Evolutionary conservation across 2,797 vertebrate species (phyloP).

Genomic region (Picus viridis): DNA sequence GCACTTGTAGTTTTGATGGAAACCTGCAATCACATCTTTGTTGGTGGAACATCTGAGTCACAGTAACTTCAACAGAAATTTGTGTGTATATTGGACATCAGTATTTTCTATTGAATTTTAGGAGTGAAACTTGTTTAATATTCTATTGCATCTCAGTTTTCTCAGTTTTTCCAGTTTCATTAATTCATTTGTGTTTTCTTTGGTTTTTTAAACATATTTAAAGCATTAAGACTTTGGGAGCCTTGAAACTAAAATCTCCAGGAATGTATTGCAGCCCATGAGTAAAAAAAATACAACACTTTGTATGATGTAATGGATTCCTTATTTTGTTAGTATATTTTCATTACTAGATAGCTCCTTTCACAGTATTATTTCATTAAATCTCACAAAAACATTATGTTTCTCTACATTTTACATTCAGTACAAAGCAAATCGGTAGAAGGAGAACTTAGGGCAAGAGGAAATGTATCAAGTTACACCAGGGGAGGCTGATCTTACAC

Average conservation of each 20-base stretch:
- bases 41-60: not conserved
- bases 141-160: not conserved
- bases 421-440: not conserved
- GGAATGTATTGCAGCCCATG: not conserved
- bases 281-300: not conserved
- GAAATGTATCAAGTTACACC: too few species aligned
- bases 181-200: not conserved
- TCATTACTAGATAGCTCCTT: not conserved
- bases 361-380: not conserved
- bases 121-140: not conserved
- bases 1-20: not conserved
- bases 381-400: not conserved
- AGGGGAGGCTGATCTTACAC: too few species aligned
- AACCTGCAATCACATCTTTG: not conserved
- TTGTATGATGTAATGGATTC: not conserved
- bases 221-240: not conserved
- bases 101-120: not conserved
- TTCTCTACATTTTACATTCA: not conserved
- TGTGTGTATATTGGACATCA: not conserved
- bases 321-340: not conserved
- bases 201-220: not conserved
- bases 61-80: not conserved
- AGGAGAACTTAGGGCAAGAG: not conserved
- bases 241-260: not conserved
- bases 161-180: not conserved